Percentiles rank a stretch among this genome's conserved stretches.
Conservation (phyloP, 1,140 invertebrate genomes). For the Drosophila murphyi region DNA sequence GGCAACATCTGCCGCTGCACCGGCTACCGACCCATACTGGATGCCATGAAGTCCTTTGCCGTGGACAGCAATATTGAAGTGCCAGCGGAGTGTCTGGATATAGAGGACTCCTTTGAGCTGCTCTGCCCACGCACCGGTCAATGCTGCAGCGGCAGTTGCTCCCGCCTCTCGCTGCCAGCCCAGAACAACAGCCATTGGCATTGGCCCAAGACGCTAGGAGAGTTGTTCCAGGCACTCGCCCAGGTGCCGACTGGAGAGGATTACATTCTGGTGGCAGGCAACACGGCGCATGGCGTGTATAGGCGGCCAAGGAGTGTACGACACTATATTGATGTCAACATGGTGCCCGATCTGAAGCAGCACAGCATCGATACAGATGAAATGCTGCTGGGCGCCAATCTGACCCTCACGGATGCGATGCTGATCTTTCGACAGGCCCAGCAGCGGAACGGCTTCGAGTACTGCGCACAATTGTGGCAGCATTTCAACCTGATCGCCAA, state of each 20-base stretch:
- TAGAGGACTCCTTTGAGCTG: constrained; percentile 68
- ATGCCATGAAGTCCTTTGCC: constrained; percentile 92
- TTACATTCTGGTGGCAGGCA: constrained; percentile 86
- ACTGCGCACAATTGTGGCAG: constrained; percentile 84
- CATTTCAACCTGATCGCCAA: constrained; percentile 90
- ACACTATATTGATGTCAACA: constrained; percentile 89
- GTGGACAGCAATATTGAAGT: constrained; percentile 88
- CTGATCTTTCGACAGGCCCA: constrained; percentile 86
- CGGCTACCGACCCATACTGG: constrained; percentile 93
- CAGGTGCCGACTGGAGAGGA: constrained; percentile 81
- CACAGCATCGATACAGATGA: constrained; percentile 85
- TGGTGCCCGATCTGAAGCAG: constrained; percentile 86
- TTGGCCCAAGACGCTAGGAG: constrained; percentile 84
- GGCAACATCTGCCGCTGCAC: constrained; percentile 95
- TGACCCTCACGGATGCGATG: constrained; percentile 88
- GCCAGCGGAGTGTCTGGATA: constrained; percentile 68
- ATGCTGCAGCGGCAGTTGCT: constrained; percentile 54
- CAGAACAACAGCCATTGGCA: constrained; percentile 57
- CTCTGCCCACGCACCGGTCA: constrained; percentile 61
- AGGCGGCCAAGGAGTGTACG: constrained; percentile 84
- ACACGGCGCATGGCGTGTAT: constrained; percentile 88
- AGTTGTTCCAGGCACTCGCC: constrained; percentile 86
- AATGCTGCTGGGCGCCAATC: constrained; percentile 88
- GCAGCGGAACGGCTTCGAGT: constrained; percentile 85
- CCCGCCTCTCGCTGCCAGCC: constrained; percentile 79